phyloP scores from a whole-genome alignment of 1,140 invertebrate genomes.

The Drosophila obscura region DNA sequence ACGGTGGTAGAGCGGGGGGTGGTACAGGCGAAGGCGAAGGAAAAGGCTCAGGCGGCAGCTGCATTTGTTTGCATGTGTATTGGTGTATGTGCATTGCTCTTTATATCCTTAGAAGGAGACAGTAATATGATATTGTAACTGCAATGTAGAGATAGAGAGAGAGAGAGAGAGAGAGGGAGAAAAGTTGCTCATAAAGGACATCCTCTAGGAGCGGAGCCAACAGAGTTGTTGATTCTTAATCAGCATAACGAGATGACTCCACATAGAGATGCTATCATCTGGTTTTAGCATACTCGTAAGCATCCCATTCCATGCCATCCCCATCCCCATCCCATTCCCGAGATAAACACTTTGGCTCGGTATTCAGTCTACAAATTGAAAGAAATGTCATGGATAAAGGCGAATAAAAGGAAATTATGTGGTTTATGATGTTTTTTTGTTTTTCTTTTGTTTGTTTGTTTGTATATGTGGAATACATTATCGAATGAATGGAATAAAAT shows the following conservation, averaged over 20 bases:
- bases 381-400: too few species aligned
- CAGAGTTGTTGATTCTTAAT: constrained; percentile 47
- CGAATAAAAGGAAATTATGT: too few species aligned
- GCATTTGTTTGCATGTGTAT: constrained; percentile 23
- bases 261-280: constrained; percentile 19
- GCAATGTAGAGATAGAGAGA: constrained; percentile 1
- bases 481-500: too few species aligned
- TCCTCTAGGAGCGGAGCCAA: neutral
- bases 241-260: constrained; percentile 29
- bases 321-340: too few species aligned
- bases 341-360: constrained; percentile 2
- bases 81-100: constrained; percentile 15
- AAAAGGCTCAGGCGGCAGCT: constrained; percentile 19
- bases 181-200: constrained; percentile 22
- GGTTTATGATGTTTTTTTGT: too few species aligned
- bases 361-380: too few species aligned
- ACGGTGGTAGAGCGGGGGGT: neutral
- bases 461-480: too few species aligned
- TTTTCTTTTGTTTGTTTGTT: too few species aligned
- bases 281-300: neutral
- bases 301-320: neutral
- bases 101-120: constrained; percentile 2
- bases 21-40: neutral
- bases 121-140: neutral
- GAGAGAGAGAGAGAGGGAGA: neutral